Evolutionary conservation across 2,113 vertebrate species (phyloP).

Genomic region (Anseranas semipalmata): DNA sequence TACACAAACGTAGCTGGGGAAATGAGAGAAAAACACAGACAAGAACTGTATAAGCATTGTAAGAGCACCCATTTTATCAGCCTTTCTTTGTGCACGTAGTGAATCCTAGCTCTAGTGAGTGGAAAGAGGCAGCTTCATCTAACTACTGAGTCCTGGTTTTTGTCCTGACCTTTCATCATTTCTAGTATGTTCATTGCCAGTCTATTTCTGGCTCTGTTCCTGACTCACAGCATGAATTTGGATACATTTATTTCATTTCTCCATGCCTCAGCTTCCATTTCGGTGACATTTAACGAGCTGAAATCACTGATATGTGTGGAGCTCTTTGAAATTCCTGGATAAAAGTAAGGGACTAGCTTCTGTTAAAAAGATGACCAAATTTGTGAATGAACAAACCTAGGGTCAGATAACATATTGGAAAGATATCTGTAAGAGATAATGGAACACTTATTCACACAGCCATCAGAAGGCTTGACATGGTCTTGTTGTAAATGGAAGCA

Average conservation of each 20-base stretch:
- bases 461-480: not conserved
- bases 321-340: not conserved
- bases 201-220: conserved; percentile 19
- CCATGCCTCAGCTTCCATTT: not conserved
- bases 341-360: not conserved
- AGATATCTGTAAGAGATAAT: conserved; percentile 40
- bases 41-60: not conserved
- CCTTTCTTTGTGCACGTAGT: not conserved
- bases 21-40: not conserved
- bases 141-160: not conserved
- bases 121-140: not conserved
- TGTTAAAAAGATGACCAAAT: conserved; percentile 5
- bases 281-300: not conserved
- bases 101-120: not conserved
- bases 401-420: conserved; percentile 17
- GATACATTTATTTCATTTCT: not conserved
- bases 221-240: conserved; percentile 2
- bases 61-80: not conserved
- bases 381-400: conserved; percentile 34
- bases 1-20: not conserved
- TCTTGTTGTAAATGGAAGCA: conserved; percentile 26
- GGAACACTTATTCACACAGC: conserved; percentile 39
- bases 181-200: not conserved
- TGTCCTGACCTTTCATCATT: not conserved
- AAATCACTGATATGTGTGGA: not conserved